Base-by-base conservation (phyloP, 2,888 invertebrate species). In the Belgica antarctica region DNA sequence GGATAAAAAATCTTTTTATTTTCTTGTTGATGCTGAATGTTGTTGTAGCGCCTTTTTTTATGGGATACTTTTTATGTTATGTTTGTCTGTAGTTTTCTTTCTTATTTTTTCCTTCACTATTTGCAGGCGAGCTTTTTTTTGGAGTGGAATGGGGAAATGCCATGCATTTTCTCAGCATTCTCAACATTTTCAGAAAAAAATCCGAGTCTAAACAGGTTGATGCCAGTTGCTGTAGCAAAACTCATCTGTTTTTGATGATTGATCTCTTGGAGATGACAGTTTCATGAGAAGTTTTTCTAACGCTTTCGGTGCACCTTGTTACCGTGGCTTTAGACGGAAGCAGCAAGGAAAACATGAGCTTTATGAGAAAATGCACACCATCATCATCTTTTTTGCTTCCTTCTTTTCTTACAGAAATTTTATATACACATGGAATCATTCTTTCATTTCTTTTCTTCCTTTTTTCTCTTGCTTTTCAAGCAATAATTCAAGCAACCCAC, bases 71-170 rank as follows among this genome's bases (percentile, higher is more conserved):
- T 63, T 41, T 41, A 36, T 65, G 41, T 65, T 65, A 17, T 65
- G 65, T 65, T 65, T 65, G 65, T 65, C 65, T 65, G 65, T 15
- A 65, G 31, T 62, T 62, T 62, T 62, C 31, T 15, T 59, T 59
- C 27, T 52, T 52, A 7, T 52, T 22, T 22, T 24, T 4, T 4
- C 17, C 4, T 46, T 46, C 17, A 15, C 12, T 59, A 27, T 59
- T 27, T 59, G 25, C 59, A 27, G 12, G 25, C 22, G 4, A 4
- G 7, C 5, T 59, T 27, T 59, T 59, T 19, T 27, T 59, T 27
- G 25, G 59, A 27, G 17, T 4, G n/a, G 27, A 27, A 52, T 22
- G 27, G 12, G 3, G n/a, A 59, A 27, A 59, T 27, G 59, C n/a
- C 59, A 59, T 59, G 59, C 24, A 59, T 59, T 59, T 15, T 12